Conservation (phyloP, 2,797 vertebrate species). For the Sphaeramia orbicularis region DNA sequence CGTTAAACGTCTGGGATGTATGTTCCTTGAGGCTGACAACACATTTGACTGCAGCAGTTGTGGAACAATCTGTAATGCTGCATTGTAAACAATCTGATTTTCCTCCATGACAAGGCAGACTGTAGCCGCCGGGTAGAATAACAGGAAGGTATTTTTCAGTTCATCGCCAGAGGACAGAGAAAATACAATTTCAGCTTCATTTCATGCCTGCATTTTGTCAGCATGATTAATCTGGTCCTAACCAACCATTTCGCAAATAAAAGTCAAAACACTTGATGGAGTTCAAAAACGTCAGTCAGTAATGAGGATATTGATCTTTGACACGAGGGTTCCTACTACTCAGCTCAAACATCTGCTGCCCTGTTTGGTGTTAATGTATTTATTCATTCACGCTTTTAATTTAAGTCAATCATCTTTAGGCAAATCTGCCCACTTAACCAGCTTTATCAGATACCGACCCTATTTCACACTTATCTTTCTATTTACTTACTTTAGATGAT, state of each 20-base stretch:
- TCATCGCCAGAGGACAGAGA: conserved; percentile 15
- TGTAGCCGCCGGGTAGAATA: conserved; percentile 21
- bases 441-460: too few species aligned
- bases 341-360: conserved; percentile 26
- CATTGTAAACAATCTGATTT: conserved; percentile 52
- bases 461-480: too few species aligned
- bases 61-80: conserved; percentile 40
- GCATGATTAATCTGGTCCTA: conserved; percentile 39
- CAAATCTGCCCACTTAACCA: too few species aligned
- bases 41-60: conserved; percentile 43
- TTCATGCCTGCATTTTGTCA: conserved; percentile 30
- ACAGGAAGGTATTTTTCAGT: conserved; percentile 21
- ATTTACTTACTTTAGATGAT: too few species aligned
- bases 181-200: conserved; percentile 44
- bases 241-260: conserved; percentile 14
- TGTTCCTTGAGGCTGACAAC: conserved; percentile 43
- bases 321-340: conserved; percentile 15
- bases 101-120: conserved; percentile 15
- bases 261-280: neutral
- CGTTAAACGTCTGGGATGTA: conserved; percentile 30
- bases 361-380: conserved; percentile 6
- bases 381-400: conserved; percentile 27
- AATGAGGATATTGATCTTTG: conserved; percentile 34
- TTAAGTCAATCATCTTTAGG: conserved; percentile 25
- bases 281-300: conserved; percentile 9